Evolutionary conservation across 37 sponge, comb jelly and placozoan genomes (phyloP), one percentile per base, ranked within the genome.

Genomic region (Hexactinellida sp.): DNA sequence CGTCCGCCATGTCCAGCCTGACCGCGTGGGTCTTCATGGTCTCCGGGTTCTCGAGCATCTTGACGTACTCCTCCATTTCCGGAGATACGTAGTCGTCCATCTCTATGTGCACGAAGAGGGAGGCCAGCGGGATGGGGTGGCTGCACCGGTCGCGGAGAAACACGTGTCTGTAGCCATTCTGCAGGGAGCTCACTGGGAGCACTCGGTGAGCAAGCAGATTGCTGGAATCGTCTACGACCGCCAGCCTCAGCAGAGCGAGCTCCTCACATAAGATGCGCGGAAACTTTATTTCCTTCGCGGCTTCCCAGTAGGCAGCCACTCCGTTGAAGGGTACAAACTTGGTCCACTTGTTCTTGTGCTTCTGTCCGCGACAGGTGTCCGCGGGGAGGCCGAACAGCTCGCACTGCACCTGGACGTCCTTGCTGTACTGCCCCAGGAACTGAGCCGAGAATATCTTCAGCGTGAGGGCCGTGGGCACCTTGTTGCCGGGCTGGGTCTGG

Each of bases 331-430:
- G 30, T 1, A 63, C 76, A n/a, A 63, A 63, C 34, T n/a, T 63
- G 34, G 76, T 63, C 76, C 76, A 63, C 34, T 63, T 63, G 76
- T 63, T 63, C 76, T 63, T 63, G 76, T 63, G 76, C 30, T 63
- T 63, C 76, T 63, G 85, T 82, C 92, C 86, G 0, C 92, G 84
- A 1, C 90, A 88, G 0, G 91, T 93, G 88, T 97, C 97, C 23
- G 91, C 91, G 0, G 94, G 92, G 5, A 97, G 88, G 0, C 97
- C 97, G 83, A 89, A 97, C 91, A 93, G 89, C 84, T 97, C 94
- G 0, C 86, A 86, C 38, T 97, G 93, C 28, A 94, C 97, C 30
- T 84, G 47, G 32, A 91, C 89, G 38, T 87, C 88, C 23, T 88
- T 86, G 38, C 55, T 89, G 71, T 86, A 87, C 0, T 89, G 87